These are phyloP conservation scores for Sceloporus undulatus DNA, from an alignment of 2,113 vertebrate genomes.

Conservation along the genomic window DNA sequence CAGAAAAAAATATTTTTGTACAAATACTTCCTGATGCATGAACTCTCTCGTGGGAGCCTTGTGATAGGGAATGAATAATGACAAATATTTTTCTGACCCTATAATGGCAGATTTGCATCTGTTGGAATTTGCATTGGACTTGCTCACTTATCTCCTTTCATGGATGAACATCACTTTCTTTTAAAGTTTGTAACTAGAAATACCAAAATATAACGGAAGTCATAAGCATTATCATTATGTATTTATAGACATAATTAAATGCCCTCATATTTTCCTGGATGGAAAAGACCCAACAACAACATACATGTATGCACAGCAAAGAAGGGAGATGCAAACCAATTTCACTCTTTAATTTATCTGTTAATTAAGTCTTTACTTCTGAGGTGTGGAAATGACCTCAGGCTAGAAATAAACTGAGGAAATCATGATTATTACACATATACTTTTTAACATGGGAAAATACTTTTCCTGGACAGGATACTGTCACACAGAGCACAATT, in stretches of 20 bases:
- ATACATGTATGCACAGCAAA: conserved; percentile 58
- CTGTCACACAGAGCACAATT: conserved; percentile 43
- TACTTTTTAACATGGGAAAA: conserved; percentile 16
- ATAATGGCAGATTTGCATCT: background rate
- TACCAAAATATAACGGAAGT: conserved; percentile 5
- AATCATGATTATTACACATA: conserved; percentile 41
- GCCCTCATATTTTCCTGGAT: conserved; percentile 13
- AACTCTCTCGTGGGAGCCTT: too few relatives aligned
- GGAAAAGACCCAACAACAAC: conserved; percentile 34
- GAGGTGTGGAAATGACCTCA: conserved; percentile 71
- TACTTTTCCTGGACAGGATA: conserved; percentile 54
- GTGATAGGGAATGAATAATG: too few relatives aligned
- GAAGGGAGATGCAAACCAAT: conserved; percentile 60
- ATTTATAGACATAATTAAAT: conserved; percentile 46
- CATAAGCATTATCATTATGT: conserved; percentile 31
- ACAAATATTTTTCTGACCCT: too few relatives aligned
- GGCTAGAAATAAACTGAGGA: conserved; percentile 65
- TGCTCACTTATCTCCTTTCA: background rate
- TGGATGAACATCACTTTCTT: background rate
- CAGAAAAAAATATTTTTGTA: too few relatives aligned
- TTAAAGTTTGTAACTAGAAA: background rate
- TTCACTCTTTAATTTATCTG: conserved; percentile 73
- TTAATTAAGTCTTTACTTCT: conserved; percentile 73
- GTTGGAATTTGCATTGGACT: background rate
- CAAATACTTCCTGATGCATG: too few relatives aligned